A percentile compares a stretch with the other conserved stretches of the same genome.
phyloP scores from a whole-genome alignment of 2,113 vertebrate species.

The Nettapus auritus region DNA sequence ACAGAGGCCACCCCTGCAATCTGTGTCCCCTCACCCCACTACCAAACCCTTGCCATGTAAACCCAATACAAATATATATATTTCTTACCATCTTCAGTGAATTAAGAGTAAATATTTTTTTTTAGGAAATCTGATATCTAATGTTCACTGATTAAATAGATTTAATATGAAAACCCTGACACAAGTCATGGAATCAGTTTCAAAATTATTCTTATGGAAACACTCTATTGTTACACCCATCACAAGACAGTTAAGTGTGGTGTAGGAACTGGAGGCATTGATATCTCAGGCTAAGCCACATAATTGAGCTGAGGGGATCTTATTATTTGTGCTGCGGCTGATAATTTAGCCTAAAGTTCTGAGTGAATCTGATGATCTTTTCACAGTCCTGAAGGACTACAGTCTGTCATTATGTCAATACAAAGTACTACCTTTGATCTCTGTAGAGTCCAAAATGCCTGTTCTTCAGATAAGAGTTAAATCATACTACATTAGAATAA shows the following conservation, averaged over 20 bases:
- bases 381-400: background rate
- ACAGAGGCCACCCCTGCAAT: too few species aligned
- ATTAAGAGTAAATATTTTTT: background rate
- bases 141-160: background rate
- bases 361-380: conserved; percentile 21
- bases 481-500: background rate
- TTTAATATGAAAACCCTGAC: background rate
- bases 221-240: background rate
- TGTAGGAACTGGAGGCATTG: background rate
- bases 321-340: background rate
- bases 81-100: background rate
- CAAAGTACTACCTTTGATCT: background rate
- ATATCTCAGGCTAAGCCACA: background rate
- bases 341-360: background rate
- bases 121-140: background rate
- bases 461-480: background rate
- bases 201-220: conserved; percentile 33
- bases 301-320: conserved; percentile 14
- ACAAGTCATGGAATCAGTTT: background rate
- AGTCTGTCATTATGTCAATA: background rate
- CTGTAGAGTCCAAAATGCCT: conserved; percentile 9
- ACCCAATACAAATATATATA: too few species aligned
- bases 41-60: too few species aligned
- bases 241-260: background rate
- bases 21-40: too few species aligned